These are phyloP conservation scores for Notothenia coriiceps DNA, from an alignment of 2,113 vertebrate species.

Conservation along the genomic window DNA sequence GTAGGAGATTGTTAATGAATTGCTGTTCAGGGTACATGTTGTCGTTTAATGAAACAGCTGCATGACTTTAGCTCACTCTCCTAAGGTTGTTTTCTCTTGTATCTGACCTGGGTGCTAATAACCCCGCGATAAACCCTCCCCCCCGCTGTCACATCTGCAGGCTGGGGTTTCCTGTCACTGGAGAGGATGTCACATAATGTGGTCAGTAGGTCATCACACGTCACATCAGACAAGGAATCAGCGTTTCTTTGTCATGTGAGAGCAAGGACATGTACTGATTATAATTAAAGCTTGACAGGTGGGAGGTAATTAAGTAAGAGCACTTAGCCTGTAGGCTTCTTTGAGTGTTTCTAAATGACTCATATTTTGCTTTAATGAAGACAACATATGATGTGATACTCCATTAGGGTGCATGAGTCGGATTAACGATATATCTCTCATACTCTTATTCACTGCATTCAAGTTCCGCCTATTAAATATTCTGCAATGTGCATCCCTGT, in stretches of 20 bases:
- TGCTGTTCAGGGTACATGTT: conserved; percentile 71
- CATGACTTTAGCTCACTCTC: conserved; percentile 63
- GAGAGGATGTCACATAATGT: conserved; percentile 14
- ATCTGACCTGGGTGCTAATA: conserved; percentile 74
- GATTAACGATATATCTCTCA: background rate
- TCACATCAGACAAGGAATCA: conserved; percentile 21
- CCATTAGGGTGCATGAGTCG: conserved; percentile 9
- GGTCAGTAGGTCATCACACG: conserved; percentile 26
- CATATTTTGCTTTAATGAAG: conserved; percentile 48
- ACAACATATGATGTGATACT: conserved; percentile 38
- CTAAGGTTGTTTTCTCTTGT: conserved; percentile 68
- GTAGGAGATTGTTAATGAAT: conserved; percentile 73
- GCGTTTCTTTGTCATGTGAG: conserved; percentile 8
- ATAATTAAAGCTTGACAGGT: conserved; percentile 47
- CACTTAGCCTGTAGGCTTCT: conserved; percentile 32
- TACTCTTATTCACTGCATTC: background rate
- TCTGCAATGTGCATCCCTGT: background rate
- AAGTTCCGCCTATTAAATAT: background rate
- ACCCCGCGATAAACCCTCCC: conserved; percentile 23
- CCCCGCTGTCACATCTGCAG: conserved; percentile 1
- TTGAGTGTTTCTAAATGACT: conserved; percentile 38
- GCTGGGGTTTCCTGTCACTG: conserved; percentile 40
- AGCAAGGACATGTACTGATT: background rate
- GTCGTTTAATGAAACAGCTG: conserved; percentile 76
- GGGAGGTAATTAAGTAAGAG: conserved; percentile 47